Evolutionary conservation across 1,140 invertebrate species (phyloP).

Genomic region (Drosophila melanica): DNA sequence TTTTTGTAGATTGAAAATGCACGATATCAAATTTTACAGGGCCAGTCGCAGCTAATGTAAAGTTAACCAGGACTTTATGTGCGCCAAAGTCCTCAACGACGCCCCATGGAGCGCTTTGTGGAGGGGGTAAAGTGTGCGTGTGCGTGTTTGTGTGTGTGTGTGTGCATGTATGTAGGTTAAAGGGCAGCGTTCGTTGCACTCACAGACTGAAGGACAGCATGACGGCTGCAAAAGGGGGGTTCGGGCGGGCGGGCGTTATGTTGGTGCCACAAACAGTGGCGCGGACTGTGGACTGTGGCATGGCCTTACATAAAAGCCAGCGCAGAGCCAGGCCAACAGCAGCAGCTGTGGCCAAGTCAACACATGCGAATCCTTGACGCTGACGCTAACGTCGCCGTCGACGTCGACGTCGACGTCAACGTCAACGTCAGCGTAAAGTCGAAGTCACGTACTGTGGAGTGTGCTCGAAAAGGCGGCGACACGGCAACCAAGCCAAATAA

Average conservation of each 20-base stretch:
- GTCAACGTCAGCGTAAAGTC: slow-evolving; percentile 37
- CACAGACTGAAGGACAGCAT: slow-evolving; percentile 71
- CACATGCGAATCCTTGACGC: slow-evolving; percentile 41
- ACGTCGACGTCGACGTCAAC: slow-evolving; percentile 21
- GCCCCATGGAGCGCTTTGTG: not conserved
- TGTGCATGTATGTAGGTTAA: slow-evolving; percentile 67
- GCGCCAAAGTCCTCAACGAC: not conserved
- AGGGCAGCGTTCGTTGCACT: slow-evolving; percentile 76
- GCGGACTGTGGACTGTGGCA: slow-evolving; percentile 14
- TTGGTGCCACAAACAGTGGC: too few relatives aligned
- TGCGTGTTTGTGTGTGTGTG: slow-evolving; percentile 11
- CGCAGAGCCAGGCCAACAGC: slow-evolving; percentile 23
- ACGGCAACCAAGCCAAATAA: not conserved
- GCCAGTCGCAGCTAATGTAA: not conserved
- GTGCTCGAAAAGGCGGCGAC: slow-evolving; percentile 50
- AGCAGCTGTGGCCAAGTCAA: slow-evolving; percentile 15
- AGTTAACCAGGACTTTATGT: not conserved
- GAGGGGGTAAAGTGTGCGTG: not conserved
- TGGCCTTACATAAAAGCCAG: slow-evolving; percentile 63
- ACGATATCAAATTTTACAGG: slow-evolving; percentile 8
- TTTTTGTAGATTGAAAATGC: slow-evolving; percentile 2
- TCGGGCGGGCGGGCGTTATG: too few relatives aligned
- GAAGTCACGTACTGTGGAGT: slow-evolving; percentile 69
- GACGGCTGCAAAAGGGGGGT: not conserved
- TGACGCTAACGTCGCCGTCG: slow-evolving; percentile 14